Evolutionary conservation across 53 echinoderm and acorn worm genomes (phyloP).

Genomic region (Henricia sp.): DNA sequence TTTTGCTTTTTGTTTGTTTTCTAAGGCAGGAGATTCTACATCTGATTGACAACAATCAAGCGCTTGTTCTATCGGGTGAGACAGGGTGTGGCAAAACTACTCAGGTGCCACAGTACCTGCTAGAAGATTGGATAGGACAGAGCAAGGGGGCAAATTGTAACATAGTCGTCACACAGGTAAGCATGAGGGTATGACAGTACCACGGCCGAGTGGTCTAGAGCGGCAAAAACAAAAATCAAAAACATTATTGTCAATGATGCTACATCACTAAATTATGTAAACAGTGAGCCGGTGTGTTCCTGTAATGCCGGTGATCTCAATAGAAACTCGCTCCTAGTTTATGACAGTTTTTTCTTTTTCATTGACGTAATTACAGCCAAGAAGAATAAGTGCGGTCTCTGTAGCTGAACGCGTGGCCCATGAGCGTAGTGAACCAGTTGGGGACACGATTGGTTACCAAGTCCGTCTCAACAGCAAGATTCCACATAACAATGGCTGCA

Average conservation of each 20-base stretch:
- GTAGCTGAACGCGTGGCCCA: constrained; percentile 77
- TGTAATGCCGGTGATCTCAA: no score
- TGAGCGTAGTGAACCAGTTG: constrained; percentile 74
- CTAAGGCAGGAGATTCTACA: constrained; percentile 73
- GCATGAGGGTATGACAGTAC: background rate
- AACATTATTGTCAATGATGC: no score
- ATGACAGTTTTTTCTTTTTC: no score
- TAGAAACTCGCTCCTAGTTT: no score
- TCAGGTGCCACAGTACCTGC: constrained; percentile 85
- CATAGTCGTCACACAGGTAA: constrained; percentile 94
- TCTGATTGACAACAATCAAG: constrained; percentile 77
- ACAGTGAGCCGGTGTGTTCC: no score
- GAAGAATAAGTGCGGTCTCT: constrained; percentile 85
- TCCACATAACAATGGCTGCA: constrained; percentile 76
- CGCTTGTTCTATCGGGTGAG: constrained; percentile 80
- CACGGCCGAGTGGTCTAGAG: no score
- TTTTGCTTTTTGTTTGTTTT: no score
- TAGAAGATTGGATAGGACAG: constrained; percentile 78
- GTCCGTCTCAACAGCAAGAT: constrained; percentile 75
- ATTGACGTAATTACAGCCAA: constrained; percentile 58
- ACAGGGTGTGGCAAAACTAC: constrained; percentile 98
- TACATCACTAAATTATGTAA: no score
- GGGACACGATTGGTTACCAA: constrained; percentile 82
- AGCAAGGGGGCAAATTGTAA: constrained; percentile 84
- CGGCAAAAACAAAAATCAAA: background rate